Conservation (phyloP, 2,797 vertebrate genomes). For the Columba guinea region DNA sequence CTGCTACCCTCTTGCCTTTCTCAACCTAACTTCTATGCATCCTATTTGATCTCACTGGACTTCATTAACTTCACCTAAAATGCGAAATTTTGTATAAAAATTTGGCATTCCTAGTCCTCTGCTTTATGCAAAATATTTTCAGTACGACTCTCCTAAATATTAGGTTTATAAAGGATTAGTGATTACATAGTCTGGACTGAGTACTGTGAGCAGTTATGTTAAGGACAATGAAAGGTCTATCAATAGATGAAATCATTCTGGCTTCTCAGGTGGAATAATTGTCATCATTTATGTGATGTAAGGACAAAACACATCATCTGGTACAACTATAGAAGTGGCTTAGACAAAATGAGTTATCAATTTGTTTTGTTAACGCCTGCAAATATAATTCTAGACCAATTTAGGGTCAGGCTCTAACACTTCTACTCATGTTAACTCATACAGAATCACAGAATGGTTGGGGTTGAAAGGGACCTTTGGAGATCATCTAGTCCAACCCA, state of each 20-base stretch:
- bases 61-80: background rate
- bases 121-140: background rate
- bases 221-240: background rate
- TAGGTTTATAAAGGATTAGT: background rate
- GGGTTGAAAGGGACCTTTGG: no score
- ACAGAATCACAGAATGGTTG: no score
- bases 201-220: background rate
- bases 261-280: slow-evolving; percentile 2
- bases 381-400: background rate
- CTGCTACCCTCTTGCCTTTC: background rate
- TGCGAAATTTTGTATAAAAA: background rate
- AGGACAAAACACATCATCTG: background rate
- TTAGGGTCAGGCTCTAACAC: background rate
- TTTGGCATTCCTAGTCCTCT: background rate
- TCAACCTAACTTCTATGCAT: background rate
- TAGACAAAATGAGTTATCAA: background rate
- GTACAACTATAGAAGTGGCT: background rate
- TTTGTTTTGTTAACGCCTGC: background rate
- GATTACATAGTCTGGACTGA: background rate
- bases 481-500: no score
- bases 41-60: background rate
- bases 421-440: background rate
- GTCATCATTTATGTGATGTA: background rate
- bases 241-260: background rate
- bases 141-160: background rate